phyloP scores from a whole-genome alignment of 2,113 vertebrate genomes.

The Rhabdornis inornatus region DNA sequence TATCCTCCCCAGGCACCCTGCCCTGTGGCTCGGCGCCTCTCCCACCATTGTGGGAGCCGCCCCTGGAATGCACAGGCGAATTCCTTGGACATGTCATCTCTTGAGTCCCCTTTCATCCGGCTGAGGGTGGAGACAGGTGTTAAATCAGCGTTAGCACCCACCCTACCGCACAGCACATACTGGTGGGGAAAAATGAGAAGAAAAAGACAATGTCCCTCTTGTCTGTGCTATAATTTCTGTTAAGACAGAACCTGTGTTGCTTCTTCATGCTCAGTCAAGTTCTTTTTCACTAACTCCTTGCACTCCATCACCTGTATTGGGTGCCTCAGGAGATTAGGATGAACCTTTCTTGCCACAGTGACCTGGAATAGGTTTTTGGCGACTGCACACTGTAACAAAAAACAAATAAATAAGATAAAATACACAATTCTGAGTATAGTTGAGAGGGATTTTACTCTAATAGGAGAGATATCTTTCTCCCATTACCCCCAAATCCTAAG shows the following conservation, averaged over 20 bases:
- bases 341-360: neutral
- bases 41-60: neutral
- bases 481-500: neutral
- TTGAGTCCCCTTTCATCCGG: slow-evolving; percentile 16
- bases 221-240: neutral
- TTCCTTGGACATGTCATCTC: slow-evolving; percentile 27
- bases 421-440: neutral
- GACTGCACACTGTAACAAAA: neutral
- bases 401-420: neutral
- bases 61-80: neutral
- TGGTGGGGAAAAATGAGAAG: neutral
- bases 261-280: neutral
- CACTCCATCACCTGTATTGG: neutral
- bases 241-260: neutral
- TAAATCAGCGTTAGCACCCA: neutral
- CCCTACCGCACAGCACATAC: accelerated
- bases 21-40: neutral
- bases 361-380: neutral
- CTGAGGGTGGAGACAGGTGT: neutral
- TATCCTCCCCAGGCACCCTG: neutral
- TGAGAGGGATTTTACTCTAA: neutral
- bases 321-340: neutral
- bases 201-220: neutral
- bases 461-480: neutral
- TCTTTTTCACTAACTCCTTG: neutral